Evolutionary conservation across 2,797 vertebrate genomes (phyloP), one percentile per base, ranked within the genome.

Genomic region (Lutjanus campechanus): DNA sequence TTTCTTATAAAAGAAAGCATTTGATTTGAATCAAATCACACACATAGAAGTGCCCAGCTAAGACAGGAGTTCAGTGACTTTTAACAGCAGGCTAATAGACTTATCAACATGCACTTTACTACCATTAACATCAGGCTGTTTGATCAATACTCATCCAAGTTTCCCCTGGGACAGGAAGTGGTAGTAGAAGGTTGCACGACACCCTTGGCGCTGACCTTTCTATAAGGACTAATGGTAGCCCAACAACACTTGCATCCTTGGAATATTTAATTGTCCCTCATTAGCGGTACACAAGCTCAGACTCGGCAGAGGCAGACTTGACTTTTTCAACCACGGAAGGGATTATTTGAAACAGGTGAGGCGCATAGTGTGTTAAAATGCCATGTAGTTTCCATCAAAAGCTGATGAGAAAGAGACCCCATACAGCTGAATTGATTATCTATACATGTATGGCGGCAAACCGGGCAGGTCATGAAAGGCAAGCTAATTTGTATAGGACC

Each of bases 141-240:
- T 85, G 53, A 92, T 93, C 88, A 85, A 86, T 91, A 78, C 60
- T 82, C 29, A 66, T 63, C 41, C 53, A 61, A 66, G 75, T 58
- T 25, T 61, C 51, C 83, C 50, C 64, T 16, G 49, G 54, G 81
- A 84, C 71, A 78, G 91, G 81, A 90, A 88, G 79, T 58, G 29
- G 47, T 77, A 56, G 74, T 84, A 68, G 77, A 86, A 83, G 85
- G 85, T 79, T 82, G 76, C 29, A 25, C 0, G 40, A 56, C 89
- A 86, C 85, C 90, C 76, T 77, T 65, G 69, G 81, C 1, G 84
- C 50, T 92, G 87, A 92, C 90, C 90, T 94, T 94, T 90, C 78
- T 63, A 41, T 12, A 3, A 63, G 5, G 13, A 67, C 76, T 87
- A 81, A 91, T 87, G 60, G 84, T 47, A 63, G 41, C 54, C 76